Base-by-base conservation (phyloP, 2,113 vertebrate genomes). In the Trogon surrucura region DNA sequence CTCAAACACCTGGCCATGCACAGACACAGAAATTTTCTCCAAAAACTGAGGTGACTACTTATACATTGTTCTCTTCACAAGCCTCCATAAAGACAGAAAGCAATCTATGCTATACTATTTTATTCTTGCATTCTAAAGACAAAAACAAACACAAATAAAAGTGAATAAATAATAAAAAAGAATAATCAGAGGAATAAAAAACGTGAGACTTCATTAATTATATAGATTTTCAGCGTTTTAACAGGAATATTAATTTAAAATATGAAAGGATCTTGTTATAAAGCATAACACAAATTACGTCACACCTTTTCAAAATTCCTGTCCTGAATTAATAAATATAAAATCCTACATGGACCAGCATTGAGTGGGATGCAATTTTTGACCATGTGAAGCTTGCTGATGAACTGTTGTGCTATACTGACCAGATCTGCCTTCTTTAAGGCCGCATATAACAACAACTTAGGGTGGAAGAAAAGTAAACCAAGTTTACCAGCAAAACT, bases 361-460 rank as follows among this genome's bases (percentile, higher is more conserved):
- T n/a, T 44, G 77, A 30, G 27, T 45, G 18, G 41, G 44, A 88
- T 23, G 18, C 11, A 27, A 7, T 34, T 64, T 69, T 8, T 67
- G 53, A 13, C 18, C 6, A 15, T 0, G 3, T 48, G 44, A 91
- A 50, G 20, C 19, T 70, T 50, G 6, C 30, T 44, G 84, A 51
- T 13, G 44, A 51, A 51, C 23, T 6, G 15, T 2, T 66, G 36
- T n/a, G 41, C 71, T 21, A 5, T 1, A 25, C 0, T 51, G 78
- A 75, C 50, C 0, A 1, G 29, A 45, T 36, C 16, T 58, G 2
- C 51, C 25, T 58, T 66, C 41, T 22, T 22, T 21, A 57, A 53
- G 6, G 17, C 25, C 64, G 74, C 34, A 58, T 12, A 17, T 6
- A 72, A 34, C 10, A 83, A 25, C 6, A 74, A 15, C 51, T 38